phyloP scores from a whole-genome alignment of 1,140 invertebrate genomes.

The Cotesia vestalis region DNA sequence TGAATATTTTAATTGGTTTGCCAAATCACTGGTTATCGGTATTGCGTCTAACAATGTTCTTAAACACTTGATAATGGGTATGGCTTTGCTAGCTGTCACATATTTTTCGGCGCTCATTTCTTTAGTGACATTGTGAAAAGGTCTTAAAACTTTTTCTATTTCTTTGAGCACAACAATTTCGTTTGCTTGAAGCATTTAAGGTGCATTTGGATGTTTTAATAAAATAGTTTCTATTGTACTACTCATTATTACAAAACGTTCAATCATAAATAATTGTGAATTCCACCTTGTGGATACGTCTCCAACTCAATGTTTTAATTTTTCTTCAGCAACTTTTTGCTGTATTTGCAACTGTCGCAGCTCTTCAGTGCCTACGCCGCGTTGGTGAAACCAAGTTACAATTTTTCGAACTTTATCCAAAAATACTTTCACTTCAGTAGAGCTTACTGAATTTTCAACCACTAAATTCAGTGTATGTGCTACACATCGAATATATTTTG shows the following conservation, averaged over 20 bases:
- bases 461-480: too few relatives aligned
- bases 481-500: too few relatives aligned
- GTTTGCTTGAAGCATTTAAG: not conserved
- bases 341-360: too few relatives aligned
- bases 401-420: too few relatives aligned
- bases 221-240: not conserved
- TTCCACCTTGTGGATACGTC: too few relatives aligned
- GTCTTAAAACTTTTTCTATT: not conserved
- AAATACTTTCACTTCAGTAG: too few relatives aligned
- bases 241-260: constrained; percentile 3
- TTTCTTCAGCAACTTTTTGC: too few relatives aligned
- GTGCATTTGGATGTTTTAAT: constrained; percentile 7
- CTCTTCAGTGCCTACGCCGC: too few relatives aligned
- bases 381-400: too few relatives aligned
- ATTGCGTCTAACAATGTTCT: not conserved
- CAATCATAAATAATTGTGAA: too few relatives aligned
- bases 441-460: too few relatives aligned
- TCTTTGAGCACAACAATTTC: not conserved
- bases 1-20: constrained; percentile 2
- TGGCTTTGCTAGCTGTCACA: not conserved
- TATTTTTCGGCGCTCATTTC: not conserved
- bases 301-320: too few relatives aligned
- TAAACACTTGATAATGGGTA: not conserved
- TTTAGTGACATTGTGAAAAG: not conserved
- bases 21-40: not conserved